Evolutionary conservation across 2,113 vertebrate species (phyloP).

Genomic region (Poeciliopsis occidentalis): DNA sequence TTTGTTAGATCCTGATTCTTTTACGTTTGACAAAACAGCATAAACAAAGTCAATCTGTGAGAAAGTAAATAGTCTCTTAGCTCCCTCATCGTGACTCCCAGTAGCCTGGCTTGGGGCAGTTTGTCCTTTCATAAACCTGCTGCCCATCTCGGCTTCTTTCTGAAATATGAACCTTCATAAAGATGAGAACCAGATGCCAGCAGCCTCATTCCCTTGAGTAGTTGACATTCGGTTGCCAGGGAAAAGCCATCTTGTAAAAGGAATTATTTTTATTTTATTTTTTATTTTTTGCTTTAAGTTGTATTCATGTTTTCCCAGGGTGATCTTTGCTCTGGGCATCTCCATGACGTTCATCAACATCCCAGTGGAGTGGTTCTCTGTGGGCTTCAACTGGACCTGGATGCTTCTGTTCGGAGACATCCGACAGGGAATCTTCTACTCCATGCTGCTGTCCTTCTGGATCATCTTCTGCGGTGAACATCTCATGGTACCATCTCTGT

Average conservation of each 20-base stretch:
- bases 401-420: slow-evolving; percentile 98
- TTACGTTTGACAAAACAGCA: too few relatives aligned
- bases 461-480: slow-evolving; percentile 99
- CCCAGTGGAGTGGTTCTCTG: slow-evolving; percentile 97
- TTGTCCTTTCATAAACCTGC: not conserved
- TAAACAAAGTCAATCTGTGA: too few relatives aligned
- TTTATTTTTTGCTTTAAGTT: not conserved
- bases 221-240: not conserved
- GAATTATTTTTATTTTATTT: too few relatives aligned
- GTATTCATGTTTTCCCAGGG: slow-evolving; percentile 72
- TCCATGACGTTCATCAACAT: slow-evolving; percentile 99
- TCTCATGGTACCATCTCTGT: slow-evolving; percentile 87
- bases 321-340: slow-evolving; percentile 95
- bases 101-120: too few relatives aligned
- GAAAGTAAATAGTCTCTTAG: too few relatives aligned
- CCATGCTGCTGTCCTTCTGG: slow-evolving; percentile 98
- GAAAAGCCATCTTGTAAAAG: not conserved
- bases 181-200: not conserved
- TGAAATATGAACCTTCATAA: not conserved
- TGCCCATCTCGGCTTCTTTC: not conserved
- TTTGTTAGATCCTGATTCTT: too few relatives aligned
- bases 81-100: too few relatives aligned
- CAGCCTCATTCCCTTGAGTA: not conserved
- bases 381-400: slow-evolving; percentile 98
- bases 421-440: slow-evolving; percentile 97